Conservation (phyloP, 2,888 invertebrate species). For the Callinectes sapidus region DNA sequence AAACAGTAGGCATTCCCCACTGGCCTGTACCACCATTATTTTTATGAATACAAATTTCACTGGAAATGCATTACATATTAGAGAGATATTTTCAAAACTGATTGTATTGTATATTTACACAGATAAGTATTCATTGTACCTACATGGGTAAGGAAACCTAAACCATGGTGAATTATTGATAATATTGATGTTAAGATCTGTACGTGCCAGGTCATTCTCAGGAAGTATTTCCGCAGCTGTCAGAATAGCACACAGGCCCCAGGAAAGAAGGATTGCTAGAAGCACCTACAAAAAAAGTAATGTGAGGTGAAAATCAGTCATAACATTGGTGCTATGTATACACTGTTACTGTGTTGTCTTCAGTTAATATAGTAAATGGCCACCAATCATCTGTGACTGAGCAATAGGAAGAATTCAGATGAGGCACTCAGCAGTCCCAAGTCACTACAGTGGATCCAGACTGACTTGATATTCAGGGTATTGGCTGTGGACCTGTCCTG, state of each 20-base stretch:
- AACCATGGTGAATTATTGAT: conserved; percentile 80
- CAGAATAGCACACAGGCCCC: conserved; percentile 84
- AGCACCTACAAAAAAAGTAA: conserved; percentile 80
- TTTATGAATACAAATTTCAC: background rate
- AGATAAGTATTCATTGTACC: conserved; percentile 73
- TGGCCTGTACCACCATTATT: conserved; percentile 75
- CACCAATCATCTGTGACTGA: no score
- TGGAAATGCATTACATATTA: background rate
- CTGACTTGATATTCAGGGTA: no score
- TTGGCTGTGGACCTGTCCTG: no score
- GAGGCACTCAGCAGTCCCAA: no score
- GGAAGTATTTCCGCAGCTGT: conserved; percentile 82
- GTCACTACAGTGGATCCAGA: no score
- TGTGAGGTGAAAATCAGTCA: background rate
- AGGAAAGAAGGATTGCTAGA: conserved; percentile 85
- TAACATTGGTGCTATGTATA: background rate
- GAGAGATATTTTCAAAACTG: no score
- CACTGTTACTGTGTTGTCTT: background rate
- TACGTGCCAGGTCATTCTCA: conserved; percentile 83
- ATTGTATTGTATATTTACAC: no score
- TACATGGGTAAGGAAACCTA: conserved; percentile 85
- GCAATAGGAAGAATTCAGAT: no score
- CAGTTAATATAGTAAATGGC: background rate
- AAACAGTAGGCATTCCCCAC: conserved; percentile 76
- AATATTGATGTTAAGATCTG: conserved; percentile 78